Evolutionary conservation across 2,888 invertebrate species (phyloP), one percentile per base, ranked within the genome.

Genomic region (Ornithoptera priamus): DNA sequence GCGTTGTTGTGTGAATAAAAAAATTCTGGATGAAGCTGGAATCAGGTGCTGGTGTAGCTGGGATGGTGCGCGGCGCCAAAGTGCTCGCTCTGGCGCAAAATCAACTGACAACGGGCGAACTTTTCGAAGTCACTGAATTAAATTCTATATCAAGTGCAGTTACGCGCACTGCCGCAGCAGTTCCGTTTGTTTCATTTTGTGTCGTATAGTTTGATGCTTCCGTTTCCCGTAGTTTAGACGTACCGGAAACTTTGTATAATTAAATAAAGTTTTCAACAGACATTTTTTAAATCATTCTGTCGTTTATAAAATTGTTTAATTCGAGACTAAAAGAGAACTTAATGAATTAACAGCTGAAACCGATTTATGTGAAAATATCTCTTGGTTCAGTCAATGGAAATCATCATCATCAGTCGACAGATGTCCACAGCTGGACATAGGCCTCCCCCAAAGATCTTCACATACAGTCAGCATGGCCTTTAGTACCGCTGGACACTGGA

Each of bases 91-190:
- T 60, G 36, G 30, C 66, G 60, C 60, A 36, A 60, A 66, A 66
- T 66, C 61, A 62, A 8, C 50, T 30, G 60, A 66, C 60, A 50
- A 60, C 50, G 46, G 66, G 24, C 60, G 60, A 66, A 66, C 50
- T 66, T 66, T 50, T 17, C 4, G 36, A 30, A 67, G 67, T 65
- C 58, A 65, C 22, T 60, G 67, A 67, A 56, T 67, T 67, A 61
- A 67, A 67, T 61, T 67, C 61, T 2, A 39, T 62, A 67, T 56
- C 67, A 61, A 61, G 61, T 56, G 61, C 53, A 67, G 67, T 62
- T 67, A 56, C 61, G 61, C n/a, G 53, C 53, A 53, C 53, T 53
- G n/a, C 53, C 6, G 15, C 20, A 6, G 17, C 18, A 53, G 53
- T 53, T 53, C 15, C 53, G 53, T 53, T 17, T 18, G 53, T 53